Conservation (phyloP, 2,888 invertebrate species). For the Chrysotoxum bicinctum region DNA sequence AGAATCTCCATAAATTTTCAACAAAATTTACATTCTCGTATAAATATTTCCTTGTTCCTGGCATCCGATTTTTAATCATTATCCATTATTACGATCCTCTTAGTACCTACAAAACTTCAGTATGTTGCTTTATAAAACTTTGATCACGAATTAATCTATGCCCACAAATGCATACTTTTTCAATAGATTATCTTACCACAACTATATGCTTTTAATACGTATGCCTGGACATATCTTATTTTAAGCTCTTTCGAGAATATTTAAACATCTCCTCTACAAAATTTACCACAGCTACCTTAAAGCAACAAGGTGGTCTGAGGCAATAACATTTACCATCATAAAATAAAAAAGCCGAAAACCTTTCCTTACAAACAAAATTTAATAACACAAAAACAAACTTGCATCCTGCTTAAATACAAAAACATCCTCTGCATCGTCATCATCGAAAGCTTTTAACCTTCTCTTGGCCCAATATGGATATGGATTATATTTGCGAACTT, state of each 20-base stretch:
- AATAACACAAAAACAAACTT: slow-evolving; percentile 14
- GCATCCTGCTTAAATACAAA: neutral
- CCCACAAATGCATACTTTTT: no score
- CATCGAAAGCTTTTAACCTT: slow-evolving; percentile 17
- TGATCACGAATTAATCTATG: no score
- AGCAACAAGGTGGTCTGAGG: neutral
- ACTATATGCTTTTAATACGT: no score
- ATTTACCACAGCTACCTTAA: neutral
- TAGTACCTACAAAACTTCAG: no score
- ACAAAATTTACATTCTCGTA: no score
- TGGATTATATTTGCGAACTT: slow-evolving; percentile 15
- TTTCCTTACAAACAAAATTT: neutral
- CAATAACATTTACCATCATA: neutral
- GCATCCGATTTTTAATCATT: no score
- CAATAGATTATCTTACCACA: no score
- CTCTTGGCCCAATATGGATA: neutral
- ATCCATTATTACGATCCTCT: no score
- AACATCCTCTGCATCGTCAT: neutral
- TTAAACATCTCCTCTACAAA: neutral
- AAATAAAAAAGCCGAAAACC: no score
- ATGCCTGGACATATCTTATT: neutral
- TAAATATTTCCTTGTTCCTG: no score
- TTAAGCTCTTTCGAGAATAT: neutral
- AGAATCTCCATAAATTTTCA: no score
- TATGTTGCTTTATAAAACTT: no score